Percentiles rank a stretch among this genome's conserved stretches.
phyloP scores from a whole-genome alignment of 2,797 vertebrate species.

The Pipistrellus pygmaeus region DNA sequence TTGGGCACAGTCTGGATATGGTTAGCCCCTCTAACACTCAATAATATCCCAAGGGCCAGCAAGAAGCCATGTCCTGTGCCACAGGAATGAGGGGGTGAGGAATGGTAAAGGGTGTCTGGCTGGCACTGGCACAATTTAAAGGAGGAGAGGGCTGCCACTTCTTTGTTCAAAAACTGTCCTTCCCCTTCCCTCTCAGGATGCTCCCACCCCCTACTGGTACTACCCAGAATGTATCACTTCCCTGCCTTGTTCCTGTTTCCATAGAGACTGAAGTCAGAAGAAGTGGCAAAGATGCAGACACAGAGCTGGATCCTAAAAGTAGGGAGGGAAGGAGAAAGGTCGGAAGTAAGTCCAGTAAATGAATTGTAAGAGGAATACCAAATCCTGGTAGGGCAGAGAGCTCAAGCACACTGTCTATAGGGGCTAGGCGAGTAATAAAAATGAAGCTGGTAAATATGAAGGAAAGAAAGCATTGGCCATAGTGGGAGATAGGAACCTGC shows the following conservation, averaged over 20 bases:
- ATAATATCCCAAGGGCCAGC: not conserved
- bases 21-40: not conserved
- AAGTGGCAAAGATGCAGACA: not conserved
- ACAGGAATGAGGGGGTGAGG: not conserved
- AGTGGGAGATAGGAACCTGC: not conserved
- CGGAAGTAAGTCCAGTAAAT: not conserved
- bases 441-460: not conserved
- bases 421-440: not conserved
- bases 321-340: conserved; percentile 12
- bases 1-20: not conserved
- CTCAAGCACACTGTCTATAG: no score
- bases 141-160: not conserved
- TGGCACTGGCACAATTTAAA: not conserved
- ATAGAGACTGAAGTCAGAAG: conserved; percentile 25
- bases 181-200: not conserved
- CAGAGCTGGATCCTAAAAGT: not conserved
- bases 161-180: not conserved
- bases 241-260: not conserved
- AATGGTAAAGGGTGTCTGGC: not conserved
- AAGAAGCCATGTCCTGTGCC: not conserved
- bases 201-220: conserved; percentile 17
- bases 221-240: conserved; percentile 17
- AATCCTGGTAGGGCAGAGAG: not conserved
- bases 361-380: not conserved
- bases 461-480: not conserved